Percentiles rank a stretch among this genome's conserved stretches.
phyloP scores from a whole-genome alignment of 23 tunicate genomes.

The Clavelina lepadiformis region DNA sequence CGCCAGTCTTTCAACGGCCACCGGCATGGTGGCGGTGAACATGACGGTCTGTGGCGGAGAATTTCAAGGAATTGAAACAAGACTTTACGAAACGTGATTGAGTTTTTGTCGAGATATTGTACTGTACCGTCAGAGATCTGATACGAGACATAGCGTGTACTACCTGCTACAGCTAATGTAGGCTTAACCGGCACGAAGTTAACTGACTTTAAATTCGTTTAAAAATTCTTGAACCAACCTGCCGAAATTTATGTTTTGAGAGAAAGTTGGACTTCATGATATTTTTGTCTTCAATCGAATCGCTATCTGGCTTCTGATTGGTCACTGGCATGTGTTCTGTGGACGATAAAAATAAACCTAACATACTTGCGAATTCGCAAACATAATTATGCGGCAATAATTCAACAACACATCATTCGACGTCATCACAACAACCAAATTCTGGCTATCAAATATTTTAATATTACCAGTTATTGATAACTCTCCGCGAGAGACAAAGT shows the following conservation, averaged over 20 bases:
- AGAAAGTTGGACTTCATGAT: constrained; percentile 89
- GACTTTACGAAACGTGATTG: too few species aligned
- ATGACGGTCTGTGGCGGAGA: constrained; percentile 77
- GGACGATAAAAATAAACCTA: background rate
- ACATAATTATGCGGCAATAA: too few species aligned
- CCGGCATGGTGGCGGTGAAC: constrained; percentile 99
- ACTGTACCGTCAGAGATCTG: too few species aligned
- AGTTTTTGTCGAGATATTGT: too few species aligned
- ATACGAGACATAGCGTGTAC: too few species aligned
- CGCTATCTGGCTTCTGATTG: constrained; percentile 86
- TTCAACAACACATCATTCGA: too few species aligned
- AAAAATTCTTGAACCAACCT: constrained; percentile 25
- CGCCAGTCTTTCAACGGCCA: constrained; percentile 89
- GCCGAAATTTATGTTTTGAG: constrained; percentile 81
- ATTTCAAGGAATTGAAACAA: too few species aligned
- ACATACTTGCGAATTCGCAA: background rate
- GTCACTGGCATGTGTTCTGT: constrained; percentile 98
- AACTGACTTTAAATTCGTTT: background rate
- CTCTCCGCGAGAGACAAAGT: too few species aligned
- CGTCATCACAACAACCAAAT: too few species aligned
- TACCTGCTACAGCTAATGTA: background rate
- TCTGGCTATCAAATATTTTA: too few species aligned
- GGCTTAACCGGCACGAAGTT: background rate
- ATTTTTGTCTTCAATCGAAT: constrained; percentile 67
- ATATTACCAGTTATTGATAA: too few species aligned